A percentile compares a stretch with the other conserved stretches of the same genome.
Evolutionary conservation across 2,797 vertebrate genomes (phyloP).

Genomic region (Smutsia temminckii): DNA sequence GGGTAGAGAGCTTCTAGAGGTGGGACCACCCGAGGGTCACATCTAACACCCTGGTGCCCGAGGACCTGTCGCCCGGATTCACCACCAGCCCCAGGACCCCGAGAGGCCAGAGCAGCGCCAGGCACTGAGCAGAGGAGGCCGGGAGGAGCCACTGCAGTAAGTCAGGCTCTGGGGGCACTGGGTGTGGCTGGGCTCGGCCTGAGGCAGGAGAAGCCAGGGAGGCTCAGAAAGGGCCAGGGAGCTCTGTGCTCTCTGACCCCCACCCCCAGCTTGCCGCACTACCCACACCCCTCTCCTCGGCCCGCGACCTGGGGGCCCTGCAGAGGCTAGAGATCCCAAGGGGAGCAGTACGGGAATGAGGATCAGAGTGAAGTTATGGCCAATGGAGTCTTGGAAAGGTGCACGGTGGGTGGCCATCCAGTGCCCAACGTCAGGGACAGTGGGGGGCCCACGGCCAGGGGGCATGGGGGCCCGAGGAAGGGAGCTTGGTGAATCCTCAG

Average conservation of each 20-base stretch:
- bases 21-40: neutral
- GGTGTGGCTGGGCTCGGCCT: neutral
- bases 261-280: neutral
- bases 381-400: too few species aligned
- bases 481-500: neutral
- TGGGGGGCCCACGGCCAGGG: accelerated
- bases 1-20: neutral
- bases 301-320: accelerated
- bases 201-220: neutral
- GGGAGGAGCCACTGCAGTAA: neutral
- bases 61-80: neutral
- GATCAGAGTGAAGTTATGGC: accelerated
- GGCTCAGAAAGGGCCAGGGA: too few species aligned
- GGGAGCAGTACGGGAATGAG: neutral
- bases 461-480: neutral
- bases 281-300: too few species aligned
- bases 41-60: neutral
- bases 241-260: neutral
- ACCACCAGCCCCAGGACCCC: neutral
- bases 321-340: neutral
- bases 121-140: neutral
- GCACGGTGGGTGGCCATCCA: accelerated
- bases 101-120: neutral
- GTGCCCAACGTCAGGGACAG: accelerated
- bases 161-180: neutral